Evolutionary conservation across 2,797 vertebrate species (phyloP).

Genomic region (Schizopygopsis malacanthus): DNA sequence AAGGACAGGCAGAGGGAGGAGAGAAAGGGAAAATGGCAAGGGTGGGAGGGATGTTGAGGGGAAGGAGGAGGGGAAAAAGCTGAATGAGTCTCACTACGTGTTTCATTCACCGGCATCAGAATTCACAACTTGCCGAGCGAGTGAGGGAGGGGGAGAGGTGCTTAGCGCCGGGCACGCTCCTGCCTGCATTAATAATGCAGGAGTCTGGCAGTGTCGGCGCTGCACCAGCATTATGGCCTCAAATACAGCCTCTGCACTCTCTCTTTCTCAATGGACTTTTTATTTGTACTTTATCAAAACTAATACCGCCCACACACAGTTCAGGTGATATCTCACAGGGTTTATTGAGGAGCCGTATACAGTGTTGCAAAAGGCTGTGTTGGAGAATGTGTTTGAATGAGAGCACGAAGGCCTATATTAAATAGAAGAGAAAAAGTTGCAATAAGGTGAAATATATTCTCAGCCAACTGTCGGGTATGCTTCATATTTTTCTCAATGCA

Average conservation of each 20-base stretch:
- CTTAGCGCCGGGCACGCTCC: constrained; percentile 71
- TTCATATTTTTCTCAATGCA: background rate
- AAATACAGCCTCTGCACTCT: constrained; percentile 22
- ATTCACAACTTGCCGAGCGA: constrained; percentile 78
- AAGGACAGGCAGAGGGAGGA: constrained; percentile 23
- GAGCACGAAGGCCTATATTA: constrained; percentile 14
- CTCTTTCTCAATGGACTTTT: constrained; percentile 43
- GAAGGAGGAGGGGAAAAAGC: constrained; percentile 61
- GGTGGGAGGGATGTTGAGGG: constrained; percentile 49
- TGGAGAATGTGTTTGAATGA: constrained; percentile 29
- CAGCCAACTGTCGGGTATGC: background rate
- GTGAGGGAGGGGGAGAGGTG: constrained; percentile 74
- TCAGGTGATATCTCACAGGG: constrained; percentile 26
- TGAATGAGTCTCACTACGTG: constrained; percentile 82
- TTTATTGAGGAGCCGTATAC: constrained; percentile 18
- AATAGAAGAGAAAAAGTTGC: constrained; percentile 16
- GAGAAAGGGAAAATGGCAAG: constrained; percentile 36
- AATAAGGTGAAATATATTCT: background rate
- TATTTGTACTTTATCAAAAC: constrained; percentile 56
- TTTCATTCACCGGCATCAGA: constrained; percentile 83
- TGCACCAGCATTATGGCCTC: constrained; percentile 76
- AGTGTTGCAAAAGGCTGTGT: constrained; percentile 13
- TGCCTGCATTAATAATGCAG: constrained; percentile 83
- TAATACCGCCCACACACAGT: constrained; percentile 12
- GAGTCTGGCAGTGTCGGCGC: constrained; percentile 80